Percentiles rank a stretch among this genome's conserved stretches.
phyloP scores from a whole-genome alignment of 2,797 vertebrate species.

The Coregonus sp. region DNA sequence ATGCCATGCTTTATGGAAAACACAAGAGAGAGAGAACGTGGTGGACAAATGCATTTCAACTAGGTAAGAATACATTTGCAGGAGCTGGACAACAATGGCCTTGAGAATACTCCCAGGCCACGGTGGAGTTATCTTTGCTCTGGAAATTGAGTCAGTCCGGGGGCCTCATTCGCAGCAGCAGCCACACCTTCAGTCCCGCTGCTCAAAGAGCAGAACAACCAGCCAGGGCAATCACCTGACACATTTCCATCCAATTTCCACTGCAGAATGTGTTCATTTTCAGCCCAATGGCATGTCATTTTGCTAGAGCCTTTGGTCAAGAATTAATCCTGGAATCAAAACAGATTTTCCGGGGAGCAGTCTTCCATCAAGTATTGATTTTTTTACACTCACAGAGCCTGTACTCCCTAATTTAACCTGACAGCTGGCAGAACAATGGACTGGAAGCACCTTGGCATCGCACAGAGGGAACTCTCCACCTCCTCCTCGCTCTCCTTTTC shows the following conservation, averaged over 20 bases:
- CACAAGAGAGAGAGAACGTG: conserved; percentile 82
- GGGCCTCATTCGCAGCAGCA: conserved; percentile 82
- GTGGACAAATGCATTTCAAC: conserved; percentile 88
- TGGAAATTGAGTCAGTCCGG: conserved; percentile 84
- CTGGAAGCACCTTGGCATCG: conserved; percentile 97
- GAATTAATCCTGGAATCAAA: conserved; percentile 99
- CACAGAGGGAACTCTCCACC: conserved; percentile 90
- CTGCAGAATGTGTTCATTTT: conserved; percentile 99
- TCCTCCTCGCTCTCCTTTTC: conserved; percentile 57
- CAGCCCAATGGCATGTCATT: conserved; percentile 99
- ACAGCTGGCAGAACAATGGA: conserved; percentile 99
- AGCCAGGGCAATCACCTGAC: conserved; percentile 97
- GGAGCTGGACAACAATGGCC: conserved; percentile 87
- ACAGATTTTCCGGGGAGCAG: conserved; percentile 99
- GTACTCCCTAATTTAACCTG: conserved; percentile 99
- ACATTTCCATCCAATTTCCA: conserved; percentile 99
- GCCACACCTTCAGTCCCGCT: conserved; percentile 84
- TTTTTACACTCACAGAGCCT: conserved; percentile 99
- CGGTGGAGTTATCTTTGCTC: conserved; percentile 75
- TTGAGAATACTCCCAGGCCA: conserved; percentile 89
- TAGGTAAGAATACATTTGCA: conserved; percentile 89
- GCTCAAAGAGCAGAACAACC: conserved; percentile 85
- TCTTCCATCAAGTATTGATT: conserved; percentile 99
- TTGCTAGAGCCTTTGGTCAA: conserved; percentile 95
- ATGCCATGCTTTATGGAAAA: conserved; percentile 85